phyloP scores from a whole-genome alignment of 2,888 invertebrate genomes.

The Yponomeuta cagnagella region DNA sequence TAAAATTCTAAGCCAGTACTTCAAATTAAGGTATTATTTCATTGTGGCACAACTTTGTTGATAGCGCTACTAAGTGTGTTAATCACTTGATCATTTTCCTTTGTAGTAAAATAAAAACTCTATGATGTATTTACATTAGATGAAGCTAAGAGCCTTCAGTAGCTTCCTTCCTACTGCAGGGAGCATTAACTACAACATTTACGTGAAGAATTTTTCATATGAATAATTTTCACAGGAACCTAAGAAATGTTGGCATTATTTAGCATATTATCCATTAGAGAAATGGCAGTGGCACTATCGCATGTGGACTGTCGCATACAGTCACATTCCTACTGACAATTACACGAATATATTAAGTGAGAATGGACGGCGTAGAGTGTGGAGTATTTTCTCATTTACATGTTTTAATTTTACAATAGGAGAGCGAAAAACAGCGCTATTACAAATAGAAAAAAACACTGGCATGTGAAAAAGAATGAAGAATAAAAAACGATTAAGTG shows the following conservation, averaged over 20 bases:
- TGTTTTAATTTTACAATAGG: slow-evolving; percentile 13
- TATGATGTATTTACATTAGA: too few species aligned
- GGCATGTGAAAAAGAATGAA: background rate
- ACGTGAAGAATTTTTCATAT: background rate
- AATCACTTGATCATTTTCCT: too few species aligned
- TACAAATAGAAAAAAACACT: background rate
- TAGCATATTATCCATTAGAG: slow-evolving; percentile 17
- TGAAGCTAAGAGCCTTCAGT: too few species aligned
- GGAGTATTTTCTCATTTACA: slow-evolving; percentile 11
- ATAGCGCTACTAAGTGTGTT: too few species aligned
- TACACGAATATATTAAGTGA: slow-evolving; percentile 17
- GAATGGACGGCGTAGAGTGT: slow-evolving; percentile 9
- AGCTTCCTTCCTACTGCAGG: too few species aligned
- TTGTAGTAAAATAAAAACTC: too few species aligned
- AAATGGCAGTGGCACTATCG: slow-evolving; percentile 2
- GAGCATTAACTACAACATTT: slow-evolving; percentile 1
- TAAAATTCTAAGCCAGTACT: too few species aligned
- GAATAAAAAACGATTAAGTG: background rate
- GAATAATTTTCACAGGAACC: slow-evolving; percentile 3
- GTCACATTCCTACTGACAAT: slow-evolving; percentile 16
- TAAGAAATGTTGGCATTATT: slow-evolving; percentile 16
- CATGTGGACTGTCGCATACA: slow-evolving; percentile 1
- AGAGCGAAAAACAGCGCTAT: background rate
- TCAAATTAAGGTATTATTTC: too few species aligned
- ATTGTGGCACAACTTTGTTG: too few species aligned